Conservation (phyloP, 2,888 invertebrate genomes). For the Apeira syringaria region DNA sequence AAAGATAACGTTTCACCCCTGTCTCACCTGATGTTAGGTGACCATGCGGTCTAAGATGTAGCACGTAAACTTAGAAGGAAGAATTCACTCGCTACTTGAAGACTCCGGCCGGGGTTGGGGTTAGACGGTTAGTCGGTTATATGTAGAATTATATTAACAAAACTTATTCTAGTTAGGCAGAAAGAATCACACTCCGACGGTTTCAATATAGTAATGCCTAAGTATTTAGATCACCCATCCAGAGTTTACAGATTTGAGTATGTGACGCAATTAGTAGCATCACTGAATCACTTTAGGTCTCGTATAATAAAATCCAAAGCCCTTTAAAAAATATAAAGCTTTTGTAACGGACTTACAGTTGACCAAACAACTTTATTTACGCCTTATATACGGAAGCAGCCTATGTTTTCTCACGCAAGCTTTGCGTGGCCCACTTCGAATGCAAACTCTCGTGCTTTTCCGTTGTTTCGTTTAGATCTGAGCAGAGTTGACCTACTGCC, state of each 20-base stretch:
- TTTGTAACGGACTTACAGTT: constrained; percentile 6
- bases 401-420: constrained; percentile 49
- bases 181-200: no score
- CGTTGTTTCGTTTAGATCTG: constrained; percentile 54
- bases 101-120: no score
- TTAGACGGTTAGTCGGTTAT: no score
- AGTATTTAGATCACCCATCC: no score
- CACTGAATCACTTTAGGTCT: background rate
- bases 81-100: no score
- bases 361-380: constrained; percentile 27
- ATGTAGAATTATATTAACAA: no score
- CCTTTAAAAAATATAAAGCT: background rate
- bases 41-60: no score
- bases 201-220: no score
- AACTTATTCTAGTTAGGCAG: no score
- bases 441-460: constrained; percentile 50
- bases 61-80: no score
- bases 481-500: constrained; percentile 65
- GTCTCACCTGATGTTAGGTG: no score
- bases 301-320: background rate
- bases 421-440: constrained; percentile 49
- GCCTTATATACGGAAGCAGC: constrained; percentile 16
- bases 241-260: background rate
- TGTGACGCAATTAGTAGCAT: background rate
- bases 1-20: no score